phyloP scores from a whole-genome alignment of 23 tunicate species.

The Halocynthia roretzi region DNA sequence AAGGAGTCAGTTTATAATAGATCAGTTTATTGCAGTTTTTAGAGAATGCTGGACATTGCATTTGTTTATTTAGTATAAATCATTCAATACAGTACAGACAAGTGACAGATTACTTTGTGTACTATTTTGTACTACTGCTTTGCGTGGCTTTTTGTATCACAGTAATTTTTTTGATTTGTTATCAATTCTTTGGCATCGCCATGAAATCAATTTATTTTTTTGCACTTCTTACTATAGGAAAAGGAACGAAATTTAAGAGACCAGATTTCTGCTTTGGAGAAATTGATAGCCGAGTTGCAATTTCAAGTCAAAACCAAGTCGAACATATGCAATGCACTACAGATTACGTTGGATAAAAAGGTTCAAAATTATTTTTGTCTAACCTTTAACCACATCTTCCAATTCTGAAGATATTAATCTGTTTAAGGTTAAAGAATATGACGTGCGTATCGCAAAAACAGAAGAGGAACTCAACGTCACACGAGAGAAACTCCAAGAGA shows the following conservation, averaged over 20 bases:
- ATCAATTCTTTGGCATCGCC: too few relatives aligned
- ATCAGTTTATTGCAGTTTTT: too few relatives aligned
- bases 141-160: too few relatives aligned
- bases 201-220: too few relatives aligned
- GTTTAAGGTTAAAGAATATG: constrained; percentile 35
- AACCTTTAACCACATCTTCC: not conserved
- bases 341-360: constrained; percentile 28
- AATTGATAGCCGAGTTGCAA: constrained; percentile 49
- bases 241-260: constrained; percentile 56
- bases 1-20: too few relatives aligned
- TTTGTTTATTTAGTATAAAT: too few relatives aligned
- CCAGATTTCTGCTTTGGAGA: constrained; percentile 52
- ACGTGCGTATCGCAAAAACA: constrained; percentile 10
- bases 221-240: constrained; percentile 17
- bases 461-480: constrained; percentile 1
- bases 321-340: constrained; percentile 26
- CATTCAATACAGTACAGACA: too few relatives aligned
- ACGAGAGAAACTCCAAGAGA: not conserved
- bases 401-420: not conserved
- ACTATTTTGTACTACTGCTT: too few relatives aligned
- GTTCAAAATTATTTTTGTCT: constrained; percentile 1
- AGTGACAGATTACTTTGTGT: too few relatives aligned
- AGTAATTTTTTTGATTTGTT: too few relatives aligned
- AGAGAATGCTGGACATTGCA: too few relatives aligned
- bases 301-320: constrained; percentile 57